phyloP scores from a whole-genome alignment of 1,140 invertebrate genomes.

The Cardiocondyla obscurior region DNA sequence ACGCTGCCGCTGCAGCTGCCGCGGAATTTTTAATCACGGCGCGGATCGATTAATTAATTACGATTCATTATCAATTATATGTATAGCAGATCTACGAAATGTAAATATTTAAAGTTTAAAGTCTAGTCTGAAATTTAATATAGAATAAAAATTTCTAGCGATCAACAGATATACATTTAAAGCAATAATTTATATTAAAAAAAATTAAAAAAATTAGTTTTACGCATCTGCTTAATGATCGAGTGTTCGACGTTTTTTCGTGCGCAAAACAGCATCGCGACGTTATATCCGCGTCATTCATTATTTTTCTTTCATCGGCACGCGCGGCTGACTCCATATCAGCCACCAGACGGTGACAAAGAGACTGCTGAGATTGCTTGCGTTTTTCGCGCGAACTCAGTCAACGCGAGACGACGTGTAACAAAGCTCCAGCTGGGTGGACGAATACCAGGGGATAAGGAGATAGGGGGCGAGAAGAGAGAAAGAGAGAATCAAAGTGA shows the following conservation, averaged over 20 bases:
- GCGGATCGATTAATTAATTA: too few relatives aligned
- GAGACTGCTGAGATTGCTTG: conserved; percentile 39
- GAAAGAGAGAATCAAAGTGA: conserved; percentile 55
- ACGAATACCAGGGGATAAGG: background rate
- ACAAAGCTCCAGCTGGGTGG: conserved; percentile 67
- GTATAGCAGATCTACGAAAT: too few relatives aligned
- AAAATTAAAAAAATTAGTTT: too few relatives aligned
- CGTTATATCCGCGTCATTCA: background rate
- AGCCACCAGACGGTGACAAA: conserved; percentile 5
- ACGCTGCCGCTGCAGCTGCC: too few relatives aligned
- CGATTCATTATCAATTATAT: too few relatives aligned
- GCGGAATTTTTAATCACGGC: too few relatives aligned
- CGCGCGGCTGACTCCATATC: background rate
- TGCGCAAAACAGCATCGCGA: background rate
- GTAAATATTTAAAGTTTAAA: background rate
- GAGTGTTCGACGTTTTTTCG: background rate
- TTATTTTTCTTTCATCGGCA: conserved; percentile 7
- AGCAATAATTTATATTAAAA: too few relatives aligned
- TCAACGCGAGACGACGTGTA: conserved; percentile 42
- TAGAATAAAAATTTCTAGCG: background rate
- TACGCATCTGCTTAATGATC: background rate
- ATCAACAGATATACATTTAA: background rate
- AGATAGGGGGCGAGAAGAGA: background rate
- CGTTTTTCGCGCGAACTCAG: conserved; percentile 23
- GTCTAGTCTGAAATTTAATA: background rate